Percentiles rank a stretch among this genome's conserved stretches.
Evolutionary conservation across 1,140 invertebrate species (phyloP).

Genomic region (Streblospio benedicti): DNA sequence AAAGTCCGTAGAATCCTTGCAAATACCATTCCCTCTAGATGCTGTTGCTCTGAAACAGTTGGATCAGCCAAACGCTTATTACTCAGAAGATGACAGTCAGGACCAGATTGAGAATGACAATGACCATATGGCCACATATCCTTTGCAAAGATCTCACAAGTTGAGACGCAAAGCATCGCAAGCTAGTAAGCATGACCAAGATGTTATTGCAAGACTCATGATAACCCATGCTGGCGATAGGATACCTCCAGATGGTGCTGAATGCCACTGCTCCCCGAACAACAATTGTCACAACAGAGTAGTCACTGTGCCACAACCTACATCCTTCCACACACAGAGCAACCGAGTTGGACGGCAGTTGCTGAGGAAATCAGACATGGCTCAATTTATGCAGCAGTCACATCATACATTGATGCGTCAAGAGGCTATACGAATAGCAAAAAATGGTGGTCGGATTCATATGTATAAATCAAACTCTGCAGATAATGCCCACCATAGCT

Average conservation of each 20-base stretch:
- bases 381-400: too few relatives aligned
- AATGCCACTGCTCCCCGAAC: not conserved
- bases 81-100: not conserved
- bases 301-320: conserved; percentile 13
- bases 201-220: conserved; percentile 4
- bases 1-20: too few relatives aligned
- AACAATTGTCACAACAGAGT: too few relatives aligned
- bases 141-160: not conserved
- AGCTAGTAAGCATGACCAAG: not conserved
- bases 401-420: too few relatives aligned
- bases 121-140: not conserved
- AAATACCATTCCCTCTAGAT: too few relatives aligned
- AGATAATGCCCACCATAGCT: too few relatives aligned
- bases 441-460: too few relatives aligned
- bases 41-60: too few relatives aligned
- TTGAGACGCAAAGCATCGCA: not conserved
- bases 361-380: not conserved
- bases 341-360: not conserved
- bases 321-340: conserved; percentile 1
- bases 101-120: not conserved
- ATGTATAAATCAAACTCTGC: too few relatives aligned
- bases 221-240: conserved; percentile 10
- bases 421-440: too few relatives aligned
- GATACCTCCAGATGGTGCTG: not conserved
- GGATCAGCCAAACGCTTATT: too few relatives aligned